phyloP scores from a whole-genome alignment of 1,140 invertebrate species.

The Eupristina koningsbergeri region DNA sequence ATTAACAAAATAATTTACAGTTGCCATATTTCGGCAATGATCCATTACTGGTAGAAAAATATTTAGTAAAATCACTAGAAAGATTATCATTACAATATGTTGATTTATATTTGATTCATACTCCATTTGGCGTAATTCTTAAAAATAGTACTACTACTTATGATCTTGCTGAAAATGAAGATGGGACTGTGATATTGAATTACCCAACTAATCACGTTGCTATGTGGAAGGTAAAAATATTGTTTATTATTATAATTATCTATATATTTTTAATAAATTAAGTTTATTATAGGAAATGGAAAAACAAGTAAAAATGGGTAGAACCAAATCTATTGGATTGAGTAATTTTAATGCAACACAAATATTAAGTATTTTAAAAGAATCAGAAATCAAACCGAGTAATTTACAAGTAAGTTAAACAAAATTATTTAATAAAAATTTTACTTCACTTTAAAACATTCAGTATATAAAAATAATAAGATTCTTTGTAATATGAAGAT shows the following conservation, averaged over 20 bases:
- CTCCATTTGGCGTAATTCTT: slow-evolving; percentile 80
- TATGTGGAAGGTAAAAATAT: slow-evolving; percentile 81
- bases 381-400: slow-evolving; percentile 78
- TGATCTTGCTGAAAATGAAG: slow-evolving; percentile 71
- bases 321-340: slow-evolving; percentile 81
- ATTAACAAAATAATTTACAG: slow-evolving; percentile 69
- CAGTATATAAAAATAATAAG: slow-evolving; percentile 28
- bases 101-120: slow-evolving; percentile 89
- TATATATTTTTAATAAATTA: not conserved
- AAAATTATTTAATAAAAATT: not conserved
- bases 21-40: slow-evolving; percentile 78
- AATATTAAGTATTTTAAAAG: slow-evolving; percentile 78
- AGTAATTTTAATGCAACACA: slow-evolving; percentile 86
- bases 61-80: slow-evolving; percentile 81
- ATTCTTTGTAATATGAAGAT: slow-evolving; percentile 72
- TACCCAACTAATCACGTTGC: slow-evolving; percentile 79
- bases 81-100: slow-evolving; percentile 84
- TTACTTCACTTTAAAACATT: not conserved
- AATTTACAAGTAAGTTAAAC: slow-evolving; percentile 78
- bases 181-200: slow-evolving; percentile 80
- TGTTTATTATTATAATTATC: not conserved
- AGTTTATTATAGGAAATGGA: slow-evolving; percentile 80
- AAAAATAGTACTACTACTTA: slow-evolving; percentile 70
- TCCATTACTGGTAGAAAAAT: slow-evolving; percentile 81
- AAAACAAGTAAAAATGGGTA: slow-evolving; percentile 78